Percentiles rank a stretch among this genome's conserved stretches.
Conservation (phyloP, 2,797 vertebrate species). For the Borostomias antarcticus region DNA sequence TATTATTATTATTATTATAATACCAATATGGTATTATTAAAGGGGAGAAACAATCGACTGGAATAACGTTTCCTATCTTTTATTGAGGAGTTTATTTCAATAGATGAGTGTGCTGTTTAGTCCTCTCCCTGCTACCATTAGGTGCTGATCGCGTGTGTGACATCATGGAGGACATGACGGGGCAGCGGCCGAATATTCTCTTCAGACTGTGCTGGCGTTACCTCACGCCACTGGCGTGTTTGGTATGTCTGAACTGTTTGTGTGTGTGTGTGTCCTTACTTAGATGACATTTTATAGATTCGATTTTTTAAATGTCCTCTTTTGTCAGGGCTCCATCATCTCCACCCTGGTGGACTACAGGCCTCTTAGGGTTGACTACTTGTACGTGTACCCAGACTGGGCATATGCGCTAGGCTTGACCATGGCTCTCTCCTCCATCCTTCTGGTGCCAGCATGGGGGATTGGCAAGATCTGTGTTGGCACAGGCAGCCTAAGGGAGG, state of each 20-base stretch:
- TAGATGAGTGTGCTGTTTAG: too few relatives aligned
- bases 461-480: conserved; percentile 3
- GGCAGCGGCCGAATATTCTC: conserved; percentile 69
- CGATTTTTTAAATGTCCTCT: too few relatives aligned
- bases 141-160: conserved; percentile 70
- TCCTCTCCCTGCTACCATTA: conserved; percentile 28
- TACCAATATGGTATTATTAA: too few relatives aligned
- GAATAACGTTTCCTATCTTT: too few relatives aligned
- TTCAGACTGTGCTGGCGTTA: conserved; percentile 82
- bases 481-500: conserved; percentile 5
- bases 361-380: conserved; percentile 16
- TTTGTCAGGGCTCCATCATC: conserved; percentile 1
- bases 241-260: conserved; percentile 61
- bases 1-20: too few relatives aligned
- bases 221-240: conserved; percentile 71
- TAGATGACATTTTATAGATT: too few relatives aligned
- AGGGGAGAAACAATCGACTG: too few relatives aligned
- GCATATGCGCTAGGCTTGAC: conserved; percentile 6
- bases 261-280: too few relatives aligned
- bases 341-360: conserved; percentile 9
- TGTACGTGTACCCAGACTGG: conserved; percentile 20
- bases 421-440: neutral
- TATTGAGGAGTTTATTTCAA: too few relatives aligned
- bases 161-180: conserved; percentile 79
- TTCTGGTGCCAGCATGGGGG: neutral